phyloP scores from a whole-genome alignment of 53 echinoderm and acorn worm genomes.

The Luidia sarsii region DNA sequence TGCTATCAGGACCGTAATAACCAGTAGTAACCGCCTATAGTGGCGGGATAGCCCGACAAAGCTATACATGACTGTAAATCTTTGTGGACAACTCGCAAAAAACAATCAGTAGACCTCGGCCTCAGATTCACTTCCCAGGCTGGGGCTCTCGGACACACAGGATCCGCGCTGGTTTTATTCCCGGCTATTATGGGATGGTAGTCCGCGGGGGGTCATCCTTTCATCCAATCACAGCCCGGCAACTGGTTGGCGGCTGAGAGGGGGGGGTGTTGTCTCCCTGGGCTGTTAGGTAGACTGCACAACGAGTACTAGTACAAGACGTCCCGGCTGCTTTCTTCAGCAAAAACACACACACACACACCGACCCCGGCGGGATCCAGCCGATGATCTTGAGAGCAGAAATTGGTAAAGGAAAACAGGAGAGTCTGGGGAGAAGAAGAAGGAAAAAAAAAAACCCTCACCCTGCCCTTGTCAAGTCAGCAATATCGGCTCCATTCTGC shows the following conservation, averaged over 20 bases:
- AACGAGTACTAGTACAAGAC: no score
- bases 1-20: conserved; percentile 49
- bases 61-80: conserved; percentile 88
- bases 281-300: neutral
- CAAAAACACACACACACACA: no score
- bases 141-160: conserved; percentile 64
- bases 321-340: no score
- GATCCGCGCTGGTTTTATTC: conserved; percentile 68
- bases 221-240: conserved; percentile 80
- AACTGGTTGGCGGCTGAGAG: no score
- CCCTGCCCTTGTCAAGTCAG: conserved; percentile 53
- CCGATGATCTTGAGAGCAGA: no score
- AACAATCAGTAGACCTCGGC: conserved; percentile 56
- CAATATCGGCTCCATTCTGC: neutral
- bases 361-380: no score
- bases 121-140: conserved; percentile 73
- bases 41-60: conserved; percentile 71
- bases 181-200: conserved; percentile 79
- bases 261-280: no score
- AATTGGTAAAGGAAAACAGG: no score
- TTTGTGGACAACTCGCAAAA: conserved; percentile 55
- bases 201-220: conserved; percentile 68
- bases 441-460: no score
- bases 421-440: no score
- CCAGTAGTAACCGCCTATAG: conserved; percentile 73